These are phyloP conservation scores for Abramis brama DNA, from an alignment of 2,113 vertebrate species.

Conservation along the genomic window DNA sequence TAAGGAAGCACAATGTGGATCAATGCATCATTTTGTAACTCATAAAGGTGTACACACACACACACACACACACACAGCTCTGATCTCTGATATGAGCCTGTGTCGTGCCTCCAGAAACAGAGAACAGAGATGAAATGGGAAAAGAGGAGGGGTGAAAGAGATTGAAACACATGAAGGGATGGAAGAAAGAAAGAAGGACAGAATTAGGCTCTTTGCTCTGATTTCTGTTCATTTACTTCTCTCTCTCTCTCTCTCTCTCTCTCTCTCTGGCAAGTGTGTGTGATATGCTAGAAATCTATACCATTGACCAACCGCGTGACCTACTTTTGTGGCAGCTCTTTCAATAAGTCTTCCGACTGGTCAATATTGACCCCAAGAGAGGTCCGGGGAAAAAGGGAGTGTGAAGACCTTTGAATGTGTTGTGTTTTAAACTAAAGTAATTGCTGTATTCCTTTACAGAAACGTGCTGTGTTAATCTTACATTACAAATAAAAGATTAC, in stretches of 20 bases:
- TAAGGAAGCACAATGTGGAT: slow-evolving; percentile 3
- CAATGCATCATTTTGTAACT: slow-evolving; percentile 45
- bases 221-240: slow-evolving; percentile 45
- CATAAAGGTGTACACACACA: slow-evolving; percentile 26
- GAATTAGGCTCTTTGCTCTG: slow-evolving; percentile 55
- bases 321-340: slow-evolving; percentile 77
- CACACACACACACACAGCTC: not conserved
- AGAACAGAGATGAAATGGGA: slow-evolving; percentile 17
- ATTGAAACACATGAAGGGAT: slow-evolving; percentile 38
- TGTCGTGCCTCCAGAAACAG: slow-evolving; percentile 58
- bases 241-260: not conserved
- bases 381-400: slow-evolving; percentile 50
- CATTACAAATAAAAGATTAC: not conserved
- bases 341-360: slow-evolving; percentile 73
- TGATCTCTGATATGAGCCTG: slow-evolving; percentile 23
- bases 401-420: slow-evolving; percentile 6
- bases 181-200: slow-evolving; percentile 60
- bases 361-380: slow-evolving; percentile 70
- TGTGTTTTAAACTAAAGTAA: not conserved
- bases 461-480: not conserved
- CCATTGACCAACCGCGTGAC: slow-evolving; percentile 76
- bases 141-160: not conserved
- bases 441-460: not conserved
- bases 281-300: slow-evolving; percentile 75
- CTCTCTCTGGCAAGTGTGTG: slow-evolving; percentile 48